A percentile compares a stretch with the other conserved stretches of the same genome.
phyloP scores from a whole-genome alignment of 2,888 invertebrate genomes.

The Drosophila paracracens region DNA sequence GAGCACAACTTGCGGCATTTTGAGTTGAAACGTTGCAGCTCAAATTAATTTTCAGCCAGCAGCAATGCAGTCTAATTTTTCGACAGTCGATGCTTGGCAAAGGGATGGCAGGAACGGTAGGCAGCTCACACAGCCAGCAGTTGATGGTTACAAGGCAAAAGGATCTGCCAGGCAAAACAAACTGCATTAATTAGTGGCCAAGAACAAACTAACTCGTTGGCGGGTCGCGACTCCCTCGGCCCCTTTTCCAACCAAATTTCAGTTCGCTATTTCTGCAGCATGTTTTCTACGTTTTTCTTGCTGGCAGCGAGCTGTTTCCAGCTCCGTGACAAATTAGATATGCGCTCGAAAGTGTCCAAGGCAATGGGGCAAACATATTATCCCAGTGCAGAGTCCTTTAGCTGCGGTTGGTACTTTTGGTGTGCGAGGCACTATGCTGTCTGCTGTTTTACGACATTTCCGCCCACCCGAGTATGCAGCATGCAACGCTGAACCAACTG shows the following conservation, averaged over 20 bases:
- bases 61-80: slow-evolving; percentile 41
- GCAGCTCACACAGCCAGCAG: slow-evolving; percentile 21
- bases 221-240: not conserved
- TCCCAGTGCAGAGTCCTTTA: slow-evolving; percentile 24
- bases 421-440: slow-evolving; percentile 2
- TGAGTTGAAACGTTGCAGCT: slow-evolving; percentile 21
- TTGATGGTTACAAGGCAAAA: slow-evolving; percentile 30
- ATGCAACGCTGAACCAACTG: slow-evolving; percentile 41
- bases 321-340: slow-evolving; percentile 77
- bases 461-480: slow-evolving; percentile 61
- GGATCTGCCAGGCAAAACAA: slow-evolving; percentile 63
- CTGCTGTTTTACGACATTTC: slow-evolving; percentile 67
- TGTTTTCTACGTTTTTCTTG: slow-evolving; percentile 45
- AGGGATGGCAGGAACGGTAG: not conserved
- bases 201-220: slow-evolving; percentile 52
- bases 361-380: slow-evolving; percentile 62
- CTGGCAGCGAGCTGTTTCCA: slow-evolving; percentile 23
- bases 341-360: slow-evolving; percentile 65
- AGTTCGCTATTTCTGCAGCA: slow-evolving; percentile 17
- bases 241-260: not conserved
- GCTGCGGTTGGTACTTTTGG: slow-evolving; percentile 14
- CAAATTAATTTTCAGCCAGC: slow-evolving; percentile 61
- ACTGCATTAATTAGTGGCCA: slow-evolving; percentile 79
- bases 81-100: slow-evolving; percentile 30
- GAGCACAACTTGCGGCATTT: slow-evolving; percentile 28